Evolutionary conservation across 2,797 vertebrate genomes (phyloP).

Genomic region (Choloepus didactylus): DNA sequence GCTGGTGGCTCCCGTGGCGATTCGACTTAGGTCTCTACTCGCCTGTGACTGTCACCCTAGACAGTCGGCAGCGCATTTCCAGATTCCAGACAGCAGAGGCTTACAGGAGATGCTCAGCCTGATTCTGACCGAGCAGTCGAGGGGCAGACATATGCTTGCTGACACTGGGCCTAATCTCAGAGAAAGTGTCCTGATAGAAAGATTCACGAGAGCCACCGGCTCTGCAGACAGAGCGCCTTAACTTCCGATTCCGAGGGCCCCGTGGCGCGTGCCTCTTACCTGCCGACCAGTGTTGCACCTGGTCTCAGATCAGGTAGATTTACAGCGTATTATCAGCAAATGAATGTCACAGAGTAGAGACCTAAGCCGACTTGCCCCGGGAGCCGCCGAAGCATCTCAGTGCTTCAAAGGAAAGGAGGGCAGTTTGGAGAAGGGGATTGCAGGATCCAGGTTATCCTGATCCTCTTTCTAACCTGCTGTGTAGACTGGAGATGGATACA

Average conservation of each 20-base stretch:
- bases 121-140: not conserved
- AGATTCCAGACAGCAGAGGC: not conserved
- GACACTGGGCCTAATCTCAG: not conserved
- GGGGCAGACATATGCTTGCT: slow-evolving; percentile 12
- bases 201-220: slow-evolving; percentile 32
- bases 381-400: not conserved
- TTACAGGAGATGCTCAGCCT: not conserved
- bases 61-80: not conserved
- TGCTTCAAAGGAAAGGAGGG: not conserved
- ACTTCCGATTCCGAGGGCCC: slow-evolving; percentile 9
- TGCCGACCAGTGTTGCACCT: accelerated
- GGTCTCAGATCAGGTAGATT: not conserved
- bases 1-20: not conserved
- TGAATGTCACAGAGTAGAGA: not conserved
- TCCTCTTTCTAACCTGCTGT: too few relatives aligned
- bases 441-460: not conserved
- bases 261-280: accelerated
- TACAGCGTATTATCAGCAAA: not conserved
- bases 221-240: slow-evolving; percentile 49
- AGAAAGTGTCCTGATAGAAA: slow-evolving; percentile 49
- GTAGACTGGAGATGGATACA: not conserved
- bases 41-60: not conserved
- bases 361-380: too few relatives aligned
- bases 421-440: not conserved
- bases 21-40: not conserved